Conservation (phyloP, 37 sponge, comb jelly and placozoan species). For the Spongilla lacustris region DNA sequence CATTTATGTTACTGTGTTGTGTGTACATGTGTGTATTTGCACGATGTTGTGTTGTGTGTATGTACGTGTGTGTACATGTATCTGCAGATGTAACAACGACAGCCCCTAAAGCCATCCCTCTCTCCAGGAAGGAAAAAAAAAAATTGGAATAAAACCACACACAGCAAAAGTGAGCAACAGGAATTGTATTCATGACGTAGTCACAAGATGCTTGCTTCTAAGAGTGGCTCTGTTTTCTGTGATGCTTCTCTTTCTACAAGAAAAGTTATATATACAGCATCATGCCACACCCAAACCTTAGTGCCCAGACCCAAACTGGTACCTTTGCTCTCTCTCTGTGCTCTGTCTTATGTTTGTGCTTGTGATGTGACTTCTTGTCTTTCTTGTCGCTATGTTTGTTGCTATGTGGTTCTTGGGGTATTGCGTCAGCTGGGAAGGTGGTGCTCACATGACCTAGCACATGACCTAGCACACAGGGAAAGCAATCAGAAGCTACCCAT, state of each 20-base stretch:
- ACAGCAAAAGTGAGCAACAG: conserved; percentile 8
- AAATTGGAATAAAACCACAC: not conserved
- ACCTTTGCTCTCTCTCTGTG: not conserved
- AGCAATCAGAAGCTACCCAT: too few species aligned
- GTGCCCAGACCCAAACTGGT: not conserved
- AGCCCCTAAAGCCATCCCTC: not conserved
- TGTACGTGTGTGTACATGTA: too few species aligned
- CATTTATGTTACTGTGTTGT: not conserved
- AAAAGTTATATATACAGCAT: too few species aligned
- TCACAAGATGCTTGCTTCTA: too few species aligned
- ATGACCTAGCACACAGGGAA: too few species aligned
- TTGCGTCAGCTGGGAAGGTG: not conserved
- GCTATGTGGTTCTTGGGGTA: not conserved
- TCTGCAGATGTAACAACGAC: not conserved
- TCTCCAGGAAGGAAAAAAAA: not conserved
- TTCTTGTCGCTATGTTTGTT: not conserved
- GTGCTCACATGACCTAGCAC: not conserved
- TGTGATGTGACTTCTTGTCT: not conserved
- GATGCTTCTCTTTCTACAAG: not conserved
- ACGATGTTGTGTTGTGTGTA: too few species aligned
- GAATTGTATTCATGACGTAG: too few species aligned
- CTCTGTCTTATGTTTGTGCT: not conserved
- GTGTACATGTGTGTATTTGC: not conserved
- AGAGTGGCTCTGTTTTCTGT: not conserved
- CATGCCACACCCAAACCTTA: too few species aligned